phyloP scores from a whole-genome alignment of 1,140 invertebrate species.

The Zaprionus ornatus region DNA sequence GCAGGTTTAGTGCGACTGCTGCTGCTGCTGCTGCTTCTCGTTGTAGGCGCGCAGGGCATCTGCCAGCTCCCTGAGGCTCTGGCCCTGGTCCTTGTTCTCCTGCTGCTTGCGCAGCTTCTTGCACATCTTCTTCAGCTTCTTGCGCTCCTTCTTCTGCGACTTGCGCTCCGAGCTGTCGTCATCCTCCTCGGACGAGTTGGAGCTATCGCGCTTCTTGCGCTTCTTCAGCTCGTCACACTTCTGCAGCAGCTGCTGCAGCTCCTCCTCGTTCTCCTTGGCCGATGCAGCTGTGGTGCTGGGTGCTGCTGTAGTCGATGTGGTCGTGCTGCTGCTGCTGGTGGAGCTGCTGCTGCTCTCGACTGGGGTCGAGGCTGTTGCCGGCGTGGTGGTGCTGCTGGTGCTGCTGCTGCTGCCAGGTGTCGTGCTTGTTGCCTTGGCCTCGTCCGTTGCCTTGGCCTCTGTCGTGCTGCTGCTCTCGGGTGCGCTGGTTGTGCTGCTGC shows the following conservation, averaged over 20 bases:
- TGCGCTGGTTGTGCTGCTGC: conserved; percentile 23
- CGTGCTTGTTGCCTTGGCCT: conserved; percentile 15
- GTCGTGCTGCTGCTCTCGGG: conserved; percentile 14
- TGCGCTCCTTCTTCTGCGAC: conserved; percentile 62
- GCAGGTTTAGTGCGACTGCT: neutral
- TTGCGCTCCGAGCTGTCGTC: conserved; percentile 53
- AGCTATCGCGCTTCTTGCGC: conserved; percentile 58
- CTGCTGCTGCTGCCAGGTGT: conserved; percentile 16
- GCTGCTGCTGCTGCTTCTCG: conserved; percentile 28
- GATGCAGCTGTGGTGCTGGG: conserved; percentile 34
- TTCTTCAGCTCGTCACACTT: conserved; percentile 58
- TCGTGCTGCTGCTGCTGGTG: conserved; percentile 28
- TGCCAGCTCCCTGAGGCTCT: conserved; percentile 38
- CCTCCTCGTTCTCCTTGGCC: conserved; percentile 24
- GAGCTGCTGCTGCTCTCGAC: neutral
- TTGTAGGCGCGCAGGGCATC: conserved; percentile 49
- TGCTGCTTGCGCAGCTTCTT: conserved; percentile 57
- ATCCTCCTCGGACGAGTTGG: conserved; percentile 64
- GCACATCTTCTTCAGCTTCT: conserved; percentile 75
- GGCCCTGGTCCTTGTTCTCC: conserved; percentile 27
- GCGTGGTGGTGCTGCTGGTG: conserved; percentile 8
- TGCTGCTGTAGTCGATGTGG: neutral
- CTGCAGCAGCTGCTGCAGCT: conserved; percentile 37
- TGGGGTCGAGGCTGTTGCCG: neutral
- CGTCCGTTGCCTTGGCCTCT: neutral